phyloP scores from a whole-genome alignment of 2,888 invertebrate genomes.

The Beris morrisii region DNA sequence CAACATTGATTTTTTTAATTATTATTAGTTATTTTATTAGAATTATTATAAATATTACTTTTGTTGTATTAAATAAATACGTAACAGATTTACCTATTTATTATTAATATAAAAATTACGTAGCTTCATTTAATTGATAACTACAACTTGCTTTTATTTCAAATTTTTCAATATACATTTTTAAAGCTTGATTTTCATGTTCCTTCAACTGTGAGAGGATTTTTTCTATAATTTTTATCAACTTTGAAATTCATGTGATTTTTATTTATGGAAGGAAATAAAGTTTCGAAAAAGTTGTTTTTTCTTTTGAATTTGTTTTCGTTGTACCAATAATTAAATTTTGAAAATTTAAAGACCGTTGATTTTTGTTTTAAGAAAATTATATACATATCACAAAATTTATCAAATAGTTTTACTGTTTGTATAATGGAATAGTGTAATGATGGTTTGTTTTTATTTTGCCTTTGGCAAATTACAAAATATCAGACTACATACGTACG shows the following conservation, averaged over 20 bases:
- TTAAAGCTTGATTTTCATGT: conserved; percentile 4
- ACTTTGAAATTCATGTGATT: not conserved
- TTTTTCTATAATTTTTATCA: not conserved
- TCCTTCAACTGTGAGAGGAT: not conserved
- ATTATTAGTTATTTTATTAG: conserved; percentile 11
- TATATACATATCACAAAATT: no score
- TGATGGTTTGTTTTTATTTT: no score
- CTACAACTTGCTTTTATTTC: not conserved
- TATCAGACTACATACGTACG: no score
- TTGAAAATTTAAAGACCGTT: no score
- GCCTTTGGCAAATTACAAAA: no score
- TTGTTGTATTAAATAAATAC: conserved; percentile 18
- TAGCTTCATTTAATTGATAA: not conserved
- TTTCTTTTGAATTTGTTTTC: not conserved
- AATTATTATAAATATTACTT: conserved; percentile 25
- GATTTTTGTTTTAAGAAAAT: no score
- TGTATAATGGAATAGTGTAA: no score
- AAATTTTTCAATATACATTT: not conserved
- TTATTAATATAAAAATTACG: not conserved
- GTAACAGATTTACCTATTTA: not conserved
- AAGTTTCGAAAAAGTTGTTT: no score
- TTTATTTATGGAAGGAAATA: no score
- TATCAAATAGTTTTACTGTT: no score
- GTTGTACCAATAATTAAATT: not conserved
- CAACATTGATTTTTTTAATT: conserved; percentile 40